These are phyloP conservation scores for Spilosoma lubricipeda DNA, from an alignment of 2,888 invertebrate genomes.

Conservation along the genomic window DNA sequence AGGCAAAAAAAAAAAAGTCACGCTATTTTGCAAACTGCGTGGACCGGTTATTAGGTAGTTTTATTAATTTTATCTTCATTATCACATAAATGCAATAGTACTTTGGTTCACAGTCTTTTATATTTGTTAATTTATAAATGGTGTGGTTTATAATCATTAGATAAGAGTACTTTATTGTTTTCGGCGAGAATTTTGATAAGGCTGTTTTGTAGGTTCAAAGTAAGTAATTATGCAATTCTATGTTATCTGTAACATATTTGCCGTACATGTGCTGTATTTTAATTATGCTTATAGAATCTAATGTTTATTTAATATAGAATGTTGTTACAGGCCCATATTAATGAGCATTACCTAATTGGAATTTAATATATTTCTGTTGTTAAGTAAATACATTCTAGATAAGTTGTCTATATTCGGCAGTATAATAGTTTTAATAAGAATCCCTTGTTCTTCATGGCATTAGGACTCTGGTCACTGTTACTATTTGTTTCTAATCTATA, in stretches of 20 bases:
- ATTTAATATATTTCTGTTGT: background rate
- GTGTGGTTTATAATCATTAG: constrained; percentile 30
- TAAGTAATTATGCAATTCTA: constrained; percentile 61
- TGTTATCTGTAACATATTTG: constrained; percentile 37
- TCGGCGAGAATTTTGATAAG: constrained; percentile 46
- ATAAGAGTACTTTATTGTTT: constrained; percentile 31
- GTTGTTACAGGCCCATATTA: background rate
- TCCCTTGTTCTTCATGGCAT: background rate
- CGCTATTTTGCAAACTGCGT: constrained; percentile 8
- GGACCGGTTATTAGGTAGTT: constrained; percentile 46
- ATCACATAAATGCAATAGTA: constrained; percentile 23
- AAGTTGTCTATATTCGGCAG: background rate
- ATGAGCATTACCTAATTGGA: background rate
- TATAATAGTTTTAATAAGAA: background rate
- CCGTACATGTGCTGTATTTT: constrained; percentile 29
- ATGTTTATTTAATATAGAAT: too few relatives aligned
- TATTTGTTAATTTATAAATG: constrained; percentile 20
- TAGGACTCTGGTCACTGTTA: background rate
- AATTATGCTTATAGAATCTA: background rate
- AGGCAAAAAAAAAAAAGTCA: constrained; percentile 3
- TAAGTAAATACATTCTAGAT: background rate
- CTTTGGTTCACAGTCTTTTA: constrained; percentile 20
- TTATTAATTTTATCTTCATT: constrained; percentile 30
- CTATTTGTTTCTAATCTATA: background rate
- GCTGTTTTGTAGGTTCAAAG: constrained; percentile 54